Percentiles rank a stretch among this genome's conserved stretches.
These are phyloP conservation scores for Sarcophaga carnaria DNA, from an alignment of 2,888 invertebrate genomes.

Conservation along the genomic window DNA sequence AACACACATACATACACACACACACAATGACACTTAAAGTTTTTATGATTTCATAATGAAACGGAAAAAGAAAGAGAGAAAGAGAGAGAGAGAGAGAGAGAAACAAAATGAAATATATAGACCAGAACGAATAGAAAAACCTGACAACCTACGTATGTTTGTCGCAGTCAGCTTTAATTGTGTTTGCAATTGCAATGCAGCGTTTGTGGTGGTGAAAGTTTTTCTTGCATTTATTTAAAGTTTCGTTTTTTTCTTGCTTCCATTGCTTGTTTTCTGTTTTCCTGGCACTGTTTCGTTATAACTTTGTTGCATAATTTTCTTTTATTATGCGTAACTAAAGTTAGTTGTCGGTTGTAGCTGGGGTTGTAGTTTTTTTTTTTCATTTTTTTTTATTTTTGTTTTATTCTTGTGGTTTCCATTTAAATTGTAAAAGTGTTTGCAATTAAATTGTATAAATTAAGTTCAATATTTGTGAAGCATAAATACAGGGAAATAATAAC, in stretches of 20 bases:
- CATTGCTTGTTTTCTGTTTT: too few species aligned
- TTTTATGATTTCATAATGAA: neutral
- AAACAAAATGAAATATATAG: neutral
- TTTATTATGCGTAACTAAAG: neutral
- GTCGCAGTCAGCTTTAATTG: neutral
- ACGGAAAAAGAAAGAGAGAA: neutral
- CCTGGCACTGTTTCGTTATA: too few species aligned
- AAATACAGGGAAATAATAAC: too few species aligned
- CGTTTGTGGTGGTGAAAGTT: neutral
- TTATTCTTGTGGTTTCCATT: too few species aligned
- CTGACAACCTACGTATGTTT: too few species aligned
- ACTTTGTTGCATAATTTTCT: neutral
- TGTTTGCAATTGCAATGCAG: neutral
- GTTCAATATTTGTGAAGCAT: too few species aligned
- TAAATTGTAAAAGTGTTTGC: too few species aligned
- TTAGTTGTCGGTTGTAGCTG: neutral
- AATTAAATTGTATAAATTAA: too few species aligned
- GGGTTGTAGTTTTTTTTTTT: neutral
- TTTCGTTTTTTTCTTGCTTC: neutral
- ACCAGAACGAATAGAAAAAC: too few species aligned
- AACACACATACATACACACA: too few species aligned
- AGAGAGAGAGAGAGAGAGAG: neutral
- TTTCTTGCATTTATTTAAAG: neutral
- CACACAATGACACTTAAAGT: too few species aligned
- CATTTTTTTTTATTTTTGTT: slow-evolving; percentile 1